Evolutionary conservation across 1,140 invertebrate genomes (phyloP), one percentile per base, ranked within the genome.

Genomic region (Penaeus japonicus): DNA sequence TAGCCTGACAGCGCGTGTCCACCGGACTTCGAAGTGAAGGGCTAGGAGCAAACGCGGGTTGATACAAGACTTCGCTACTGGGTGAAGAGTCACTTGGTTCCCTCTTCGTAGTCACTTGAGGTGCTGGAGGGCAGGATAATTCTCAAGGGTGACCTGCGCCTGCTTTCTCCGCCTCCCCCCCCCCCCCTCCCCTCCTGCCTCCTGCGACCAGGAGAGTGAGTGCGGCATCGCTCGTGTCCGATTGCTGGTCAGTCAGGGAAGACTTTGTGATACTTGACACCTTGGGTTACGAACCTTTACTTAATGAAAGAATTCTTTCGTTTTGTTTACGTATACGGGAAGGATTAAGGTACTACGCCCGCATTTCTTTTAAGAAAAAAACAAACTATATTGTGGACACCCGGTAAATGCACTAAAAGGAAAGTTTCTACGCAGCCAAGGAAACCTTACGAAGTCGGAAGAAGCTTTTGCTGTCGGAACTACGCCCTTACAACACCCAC

Each of bases 61-160:
- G 85, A 81, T 81, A 87, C 85, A 82, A 73, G 62, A 87, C 85
- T 47, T 47, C 57, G 57, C 85, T 87, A 73, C 79, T 82, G 35
- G 77, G 32, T 24, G 22, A 65, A 27, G 57, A n/a, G 54, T 47
- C 85, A 80, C 85, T 79, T 86, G 57, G 77, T 79, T 27, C 32
- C 85, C 85, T 86, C 85, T 86, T 86, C 53, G 75, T 86, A 59
- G 55, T 80, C 85, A 86, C 85, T 86, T 86, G 85, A 86, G 85
- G 30, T 53, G 78, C 24, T 57, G 47, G 62, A 22, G 59, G 82
- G 84, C 47, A 47, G 47, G 47, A 47, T 47, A 47, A 47, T 47
- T 12, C 47, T 47, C 47, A 47, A 47, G 47, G 47, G 47, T 47
- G 47, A 47, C 73, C 30, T 77, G 27, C 62, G 62, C 18, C 15